phyloP scores from a whole-genome alignment of 2,113 vertebrate species.

The Hemiscyllium ocellatum region DNA sequence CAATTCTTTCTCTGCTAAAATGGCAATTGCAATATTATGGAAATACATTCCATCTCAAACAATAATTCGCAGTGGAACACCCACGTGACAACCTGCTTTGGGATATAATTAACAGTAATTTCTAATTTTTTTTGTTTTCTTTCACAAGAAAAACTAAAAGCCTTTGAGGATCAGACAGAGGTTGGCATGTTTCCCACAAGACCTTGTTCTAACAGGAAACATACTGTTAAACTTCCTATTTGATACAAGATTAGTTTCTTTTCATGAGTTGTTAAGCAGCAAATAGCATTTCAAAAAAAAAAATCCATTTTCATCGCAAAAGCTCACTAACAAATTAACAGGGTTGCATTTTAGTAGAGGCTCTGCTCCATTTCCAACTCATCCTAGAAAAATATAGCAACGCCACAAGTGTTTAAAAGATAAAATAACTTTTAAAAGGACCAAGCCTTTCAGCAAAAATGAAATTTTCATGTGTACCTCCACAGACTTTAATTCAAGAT shows the following conservation, averaged over 20 bases:
- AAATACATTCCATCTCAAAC: background rate
- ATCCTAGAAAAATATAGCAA: background rate
- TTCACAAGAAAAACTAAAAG: background rate
- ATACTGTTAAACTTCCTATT: background rate
- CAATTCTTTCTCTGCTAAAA: background rate
- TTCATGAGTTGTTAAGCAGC: background rate
- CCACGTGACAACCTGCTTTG: background rate
- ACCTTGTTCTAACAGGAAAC: background rate
- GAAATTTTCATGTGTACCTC: background rate
- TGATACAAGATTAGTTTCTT: background rate
- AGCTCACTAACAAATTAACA: background rate
- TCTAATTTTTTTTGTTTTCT: background rate
- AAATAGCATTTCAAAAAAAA: background rate
- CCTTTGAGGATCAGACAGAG: background rate
- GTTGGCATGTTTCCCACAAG: background rate
- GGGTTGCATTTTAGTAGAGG: background rate
- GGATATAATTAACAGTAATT: background rate
- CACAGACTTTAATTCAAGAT: background rate
- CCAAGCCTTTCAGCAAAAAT: background rate
- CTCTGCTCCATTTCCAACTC: background rate
- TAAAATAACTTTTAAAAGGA: background rate
- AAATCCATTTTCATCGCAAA: background rate
- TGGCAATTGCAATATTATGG: background rate
- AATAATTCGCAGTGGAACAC: background rate
- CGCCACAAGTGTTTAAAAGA: background rate